Conservation (phyloP, 2,797 vertebrate genomes). For the Lindbergichthys nudifrons region DNA sequence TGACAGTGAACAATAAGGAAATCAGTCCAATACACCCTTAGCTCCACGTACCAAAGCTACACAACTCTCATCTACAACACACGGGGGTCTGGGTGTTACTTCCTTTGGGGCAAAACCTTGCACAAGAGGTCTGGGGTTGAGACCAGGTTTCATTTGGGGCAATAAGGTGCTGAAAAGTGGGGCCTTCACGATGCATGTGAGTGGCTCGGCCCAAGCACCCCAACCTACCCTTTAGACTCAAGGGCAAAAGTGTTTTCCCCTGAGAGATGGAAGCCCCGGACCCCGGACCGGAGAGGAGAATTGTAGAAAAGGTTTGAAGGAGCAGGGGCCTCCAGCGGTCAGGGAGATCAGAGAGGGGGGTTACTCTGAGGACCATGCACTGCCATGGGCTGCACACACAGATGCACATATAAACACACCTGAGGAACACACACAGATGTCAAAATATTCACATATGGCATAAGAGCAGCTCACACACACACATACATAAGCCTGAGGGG, state of each 20-base stretch:
- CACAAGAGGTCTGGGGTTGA: conserved; percentile 30
- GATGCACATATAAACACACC: conserved; percentile 48
- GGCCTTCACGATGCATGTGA: conserved; percentile 46
- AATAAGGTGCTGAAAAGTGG: conserved; percentile 29
- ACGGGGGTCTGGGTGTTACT: conserved; percentile 20
- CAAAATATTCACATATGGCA: conserved; percentile 32
- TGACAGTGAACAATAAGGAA: conserved; percentile 1
- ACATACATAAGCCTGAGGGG: conserved; percentile 38
- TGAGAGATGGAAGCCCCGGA: conserved; percentile 38
- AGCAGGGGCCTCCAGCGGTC: conserved; percentile 65
- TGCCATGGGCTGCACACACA: conserved; percentile 60
- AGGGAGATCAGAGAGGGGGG: conserved; percentile 62
- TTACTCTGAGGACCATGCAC: conserved; percentile 57
- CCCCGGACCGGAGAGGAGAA: conserved; percentile 50
- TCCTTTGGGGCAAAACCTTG: conserved; percentile 40
- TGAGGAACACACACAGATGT: conserved; percentile 38
- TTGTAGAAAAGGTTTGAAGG: conserved; percentile 35
- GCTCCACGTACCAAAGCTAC: conserved; percentile 4
- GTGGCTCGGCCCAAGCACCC: conserved; percentile 51
- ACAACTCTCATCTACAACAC: not conserved
- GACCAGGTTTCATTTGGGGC: conserved; percentile 33
- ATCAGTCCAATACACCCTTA: conserved; percentile 13
- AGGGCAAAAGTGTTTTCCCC: conserved; percentile 35
- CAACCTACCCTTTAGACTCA: conserved; percentile 45
- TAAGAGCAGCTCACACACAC: conserved; percentile 10